phyloP scores from a whole-genome alignment of 2,797 vertebrate genomes.

The Adelosebastes latens region DNA sequence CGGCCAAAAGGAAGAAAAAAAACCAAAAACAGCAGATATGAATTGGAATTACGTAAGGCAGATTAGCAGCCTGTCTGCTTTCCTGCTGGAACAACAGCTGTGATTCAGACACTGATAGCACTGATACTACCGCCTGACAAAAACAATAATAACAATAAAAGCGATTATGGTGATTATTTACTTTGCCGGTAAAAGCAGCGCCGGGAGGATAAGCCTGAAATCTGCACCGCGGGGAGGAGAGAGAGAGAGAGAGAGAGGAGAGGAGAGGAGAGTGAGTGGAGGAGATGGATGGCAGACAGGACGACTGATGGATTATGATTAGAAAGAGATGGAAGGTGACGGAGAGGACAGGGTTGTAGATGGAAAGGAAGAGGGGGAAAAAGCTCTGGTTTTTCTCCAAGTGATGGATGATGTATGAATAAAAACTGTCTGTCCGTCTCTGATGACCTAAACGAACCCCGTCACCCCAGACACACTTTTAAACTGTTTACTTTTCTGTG shows the following conservation, averaged over 20 bases:
- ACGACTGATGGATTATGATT: slow-evolving; percentile 8
- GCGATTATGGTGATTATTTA: slow-evolving; percentile 36
- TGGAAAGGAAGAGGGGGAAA: not conserved
- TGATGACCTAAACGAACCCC: not conserved
- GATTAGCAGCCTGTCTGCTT: slow-evolving; percentile 41
- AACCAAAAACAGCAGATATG: slow-evolving; percentile 29
- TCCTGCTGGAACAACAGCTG: slow-evolving; percentile 56
- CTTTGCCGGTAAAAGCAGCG: not conserved
- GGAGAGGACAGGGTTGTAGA: not conserved
- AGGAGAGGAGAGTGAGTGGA: not conserved
- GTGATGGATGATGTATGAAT: not conserved
- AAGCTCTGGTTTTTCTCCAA: too few species aligned
- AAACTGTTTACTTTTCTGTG: not conserved
- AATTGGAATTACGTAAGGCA: slow-evolving; percentile 51
- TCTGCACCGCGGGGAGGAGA: not conserved
- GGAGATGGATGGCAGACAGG: not conserved
- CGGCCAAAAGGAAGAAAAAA: not conserved
- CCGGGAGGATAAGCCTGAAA: not conserved
- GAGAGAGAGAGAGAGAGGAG: not conserved
- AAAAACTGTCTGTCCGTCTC: not conserved
- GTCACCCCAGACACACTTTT: not conserved
- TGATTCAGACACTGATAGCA: slow-evolving; percentile 50
- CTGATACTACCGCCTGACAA: not conserved
- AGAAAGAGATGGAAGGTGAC: slow-evolving; percentile 12
- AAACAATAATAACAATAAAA: slow-evolving; percentile 32